Evolutionary conservation across 2,797 vertebrate genomes (phyloP).

Genomic region (Cyclopterus lumpus): DNA sequence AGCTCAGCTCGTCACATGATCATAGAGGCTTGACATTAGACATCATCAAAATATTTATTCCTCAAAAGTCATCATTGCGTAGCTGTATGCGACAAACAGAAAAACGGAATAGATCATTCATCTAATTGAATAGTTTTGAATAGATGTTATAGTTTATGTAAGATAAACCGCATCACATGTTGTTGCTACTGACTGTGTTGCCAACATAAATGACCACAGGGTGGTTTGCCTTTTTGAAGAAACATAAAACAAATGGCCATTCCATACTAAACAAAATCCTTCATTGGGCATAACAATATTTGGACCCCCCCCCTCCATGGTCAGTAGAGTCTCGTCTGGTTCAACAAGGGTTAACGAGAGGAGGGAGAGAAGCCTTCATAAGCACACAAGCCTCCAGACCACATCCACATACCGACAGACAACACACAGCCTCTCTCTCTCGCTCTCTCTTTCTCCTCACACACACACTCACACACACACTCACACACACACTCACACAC

Average conservation of each 20-base stretch:
- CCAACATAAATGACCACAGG: background rate
- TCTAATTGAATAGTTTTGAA: too few species aligned
- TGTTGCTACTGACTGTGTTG: background rate
- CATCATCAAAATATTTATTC: too few species aligned
- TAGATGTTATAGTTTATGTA: background rate
- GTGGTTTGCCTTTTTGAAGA: background rate
- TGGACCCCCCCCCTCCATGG: background rate
- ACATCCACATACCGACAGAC: slow-evolving; percentile 54
- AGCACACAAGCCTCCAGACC: slow-evolving; percentile 55
- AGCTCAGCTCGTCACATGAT: background rate
- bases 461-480: background rate
- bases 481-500: background rate
- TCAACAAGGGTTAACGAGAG: slow-evolving; percentile 63
- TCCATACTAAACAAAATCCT: background rate
- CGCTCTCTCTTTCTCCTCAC: background rate
- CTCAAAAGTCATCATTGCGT: too few species aligned
- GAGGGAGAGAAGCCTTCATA: slow-evolving; percentile 41
- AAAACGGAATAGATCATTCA: background rate
- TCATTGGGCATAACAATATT: background rate
- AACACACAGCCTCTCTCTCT: slow-evolving; percentile 1
- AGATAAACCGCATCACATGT: background rate
- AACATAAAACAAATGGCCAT: background rate
- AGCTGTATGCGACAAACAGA: background rate
- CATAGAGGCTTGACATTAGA: too few species aligned
- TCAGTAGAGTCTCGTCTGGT: slow-evolving; percentile 16